Conservation (phyloP, 2,113 vertebrate genomes). For the Ariopsis seemanni region DNA sequence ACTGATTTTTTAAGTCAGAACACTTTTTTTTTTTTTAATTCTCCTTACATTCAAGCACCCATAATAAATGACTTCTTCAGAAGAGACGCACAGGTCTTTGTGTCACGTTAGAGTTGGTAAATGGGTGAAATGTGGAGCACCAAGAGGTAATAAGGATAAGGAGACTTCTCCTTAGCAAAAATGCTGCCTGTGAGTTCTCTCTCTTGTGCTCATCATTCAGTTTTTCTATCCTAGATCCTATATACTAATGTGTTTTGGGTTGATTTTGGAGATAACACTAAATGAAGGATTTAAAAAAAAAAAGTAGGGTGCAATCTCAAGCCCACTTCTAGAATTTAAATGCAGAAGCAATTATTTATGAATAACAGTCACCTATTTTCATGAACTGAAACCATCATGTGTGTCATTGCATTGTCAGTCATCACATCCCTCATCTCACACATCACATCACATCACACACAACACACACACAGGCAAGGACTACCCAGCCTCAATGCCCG, state of each 20-base stretch:
- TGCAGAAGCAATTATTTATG: neutral
- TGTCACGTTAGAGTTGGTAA: neutral
- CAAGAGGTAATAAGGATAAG: neutral
- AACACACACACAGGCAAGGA: conserved; percentile 33
- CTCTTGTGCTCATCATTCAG: neutral
- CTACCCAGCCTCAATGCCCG: conserved; percentile 40
- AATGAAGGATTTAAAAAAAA: neutral
- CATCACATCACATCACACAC: conserved; percentile 1
- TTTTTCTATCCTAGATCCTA: neutral
- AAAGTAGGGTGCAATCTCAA: neutral
- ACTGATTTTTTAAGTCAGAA: neutral
- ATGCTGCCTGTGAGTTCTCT: neutral
- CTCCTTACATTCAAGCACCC: neutral
- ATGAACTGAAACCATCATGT: conserved; percentile 6
- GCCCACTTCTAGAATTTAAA: neutral
- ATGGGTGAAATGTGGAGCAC: neutral
- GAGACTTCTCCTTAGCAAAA: neutral
- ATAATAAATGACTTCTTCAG: neutral
- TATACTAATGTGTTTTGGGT: neutral
- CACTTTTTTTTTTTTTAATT: neutral
- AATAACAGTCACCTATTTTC: neutral
- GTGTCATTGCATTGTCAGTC: conserved; percentile 18
- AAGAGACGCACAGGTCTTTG: neutral
- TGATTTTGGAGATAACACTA: neutral
- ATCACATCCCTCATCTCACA: conserved; percentile 19